These are phyloP conservation scores for Hermodice carunculata DNA, from an alignment of 2,888 invertebrate species.

Conservation along the genomic window DNA sequence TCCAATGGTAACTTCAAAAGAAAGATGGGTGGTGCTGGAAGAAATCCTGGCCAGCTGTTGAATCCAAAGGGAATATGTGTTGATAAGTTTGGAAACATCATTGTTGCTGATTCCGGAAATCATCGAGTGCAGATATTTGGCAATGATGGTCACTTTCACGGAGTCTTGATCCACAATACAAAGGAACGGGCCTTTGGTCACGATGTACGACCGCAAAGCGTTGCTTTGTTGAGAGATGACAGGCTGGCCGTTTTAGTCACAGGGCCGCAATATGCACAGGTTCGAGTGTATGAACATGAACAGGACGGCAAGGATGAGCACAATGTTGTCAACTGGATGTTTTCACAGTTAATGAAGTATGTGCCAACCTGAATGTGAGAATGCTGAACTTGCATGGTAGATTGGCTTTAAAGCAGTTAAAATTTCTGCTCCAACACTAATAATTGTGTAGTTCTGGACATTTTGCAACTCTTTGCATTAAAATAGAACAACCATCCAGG, in stretches of 20 bases:
- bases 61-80: slow-evolving; percentile 57
- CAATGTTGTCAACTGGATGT: too few species aligned
- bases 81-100: slow-evolving; percentile 53
- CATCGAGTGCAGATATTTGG: slow-evolving; percentile 57
- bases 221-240: neutral
- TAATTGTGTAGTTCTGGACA: too few species aligned
- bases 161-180: too few species aligned
- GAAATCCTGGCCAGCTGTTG: slow-evolving; percentile 46
- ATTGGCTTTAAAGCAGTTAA: too few species aligned
- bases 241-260: neutral
- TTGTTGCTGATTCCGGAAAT: slow-evolving; percentile 62
- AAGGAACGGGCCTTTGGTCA: neutral
- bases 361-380: too few species aligned
- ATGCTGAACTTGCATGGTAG: too few species aligned
- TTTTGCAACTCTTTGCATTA: too few species aligned
- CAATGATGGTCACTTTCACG: slow-evolving; percentile 49
- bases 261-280: slow-evolving; percentile 61
- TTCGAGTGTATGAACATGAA: slow-evolving; percentile 54
- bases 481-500: too few species aligned
- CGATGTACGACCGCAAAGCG: neutral
- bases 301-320: too few species aligned
- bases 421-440: too few species aligned
- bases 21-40: slow-evolving; percentile 50
- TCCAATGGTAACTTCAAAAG: slow-evolving; percentile 53
- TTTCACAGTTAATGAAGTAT: too few species aligned